Conservation (phyloP, 1,140 invertebrate genomes). For the Chionoecetes opilio region DNA sequence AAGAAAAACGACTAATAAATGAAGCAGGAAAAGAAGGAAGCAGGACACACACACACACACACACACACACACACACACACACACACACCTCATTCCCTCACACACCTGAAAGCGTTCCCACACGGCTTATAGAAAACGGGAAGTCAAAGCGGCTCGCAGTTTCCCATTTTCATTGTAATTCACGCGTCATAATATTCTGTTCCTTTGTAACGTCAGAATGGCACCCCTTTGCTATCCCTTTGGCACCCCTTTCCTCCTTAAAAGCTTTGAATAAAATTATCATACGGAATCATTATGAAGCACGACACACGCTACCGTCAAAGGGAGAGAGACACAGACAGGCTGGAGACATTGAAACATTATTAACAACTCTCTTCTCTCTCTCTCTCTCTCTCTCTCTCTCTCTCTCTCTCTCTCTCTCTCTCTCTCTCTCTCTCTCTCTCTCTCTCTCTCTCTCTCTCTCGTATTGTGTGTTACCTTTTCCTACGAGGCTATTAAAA, state of each 20-base stretch:
- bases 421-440: no score
- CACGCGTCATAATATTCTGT: neutral
- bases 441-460: no score
- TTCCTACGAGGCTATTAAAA: no score
- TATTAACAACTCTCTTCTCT: no score
- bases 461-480: no score
- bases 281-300: neutral
- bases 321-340: neutral
- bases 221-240: neutral
- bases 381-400: no score
- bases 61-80: no score
- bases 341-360: no score
- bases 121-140: neutral
- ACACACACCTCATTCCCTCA: neutral
- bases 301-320: neutral
- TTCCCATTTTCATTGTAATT: constrained; percentile 30
- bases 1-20: no score
- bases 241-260: neutral
- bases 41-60: neutral
- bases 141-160: neutral
- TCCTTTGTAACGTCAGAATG: constrained; percentile 10
- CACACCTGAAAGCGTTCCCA: neutral
- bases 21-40: no score
- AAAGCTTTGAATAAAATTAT: constrained; percentile 23
- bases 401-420: no score